Conservation (phyloP, 2,113 vertebrate genomes). For the Lagopus leucura region DNA sequence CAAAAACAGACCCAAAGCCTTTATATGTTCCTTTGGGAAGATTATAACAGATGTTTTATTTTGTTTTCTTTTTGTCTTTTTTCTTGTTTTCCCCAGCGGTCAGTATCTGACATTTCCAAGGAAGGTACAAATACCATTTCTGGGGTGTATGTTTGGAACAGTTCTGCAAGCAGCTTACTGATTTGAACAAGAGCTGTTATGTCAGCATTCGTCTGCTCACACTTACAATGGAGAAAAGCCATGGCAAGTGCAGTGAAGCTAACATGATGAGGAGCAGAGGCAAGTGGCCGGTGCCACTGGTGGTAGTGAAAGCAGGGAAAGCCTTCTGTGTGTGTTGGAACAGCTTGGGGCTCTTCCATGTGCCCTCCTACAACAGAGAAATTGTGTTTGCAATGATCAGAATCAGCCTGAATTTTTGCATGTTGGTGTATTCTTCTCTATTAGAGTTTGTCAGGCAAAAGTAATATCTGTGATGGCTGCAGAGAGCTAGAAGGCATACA, state of each 20-base stretch:
- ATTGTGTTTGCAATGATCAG: not conserved
- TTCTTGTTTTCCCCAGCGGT: not conserved
- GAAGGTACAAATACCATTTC: not conserved
- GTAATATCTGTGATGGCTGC: not conserved
- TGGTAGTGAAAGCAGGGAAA: not conserved
- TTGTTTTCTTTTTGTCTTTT: not conserved
- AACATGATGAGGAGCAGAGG: not conserved
- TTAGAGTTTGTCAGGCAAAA: not conserved
- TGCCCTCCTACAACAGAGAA: not conserved
- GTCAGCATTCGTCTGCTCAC: not conserved
- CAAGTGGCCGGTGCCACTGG: not conserved
- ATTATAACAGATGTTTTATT: conserved; percentile 53
- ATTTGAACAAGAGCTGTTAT: not conserved
- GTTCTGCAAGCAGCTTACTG: not conserved
- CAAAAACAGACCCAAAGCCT: not conserved
- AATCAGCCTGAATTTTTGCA: not conserved
- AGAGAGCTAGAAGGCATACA: not conserved
- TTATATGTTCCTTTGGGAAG: not conserved
- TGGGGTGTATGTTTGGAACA: not conserved
- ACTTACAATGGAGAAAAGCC: not conserved
- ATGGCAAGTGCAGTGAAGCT: accelerated
- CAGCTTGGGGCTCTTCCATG: not conserved
- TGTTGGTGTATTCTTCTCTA: not conserved
- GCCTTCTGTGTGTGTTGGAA: accelerated
- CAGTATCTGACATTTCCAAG: not conserved